Conservation (phyloP, 2,888 invertebrate genomes). For the Lasioglossum calceatum region DNA sequence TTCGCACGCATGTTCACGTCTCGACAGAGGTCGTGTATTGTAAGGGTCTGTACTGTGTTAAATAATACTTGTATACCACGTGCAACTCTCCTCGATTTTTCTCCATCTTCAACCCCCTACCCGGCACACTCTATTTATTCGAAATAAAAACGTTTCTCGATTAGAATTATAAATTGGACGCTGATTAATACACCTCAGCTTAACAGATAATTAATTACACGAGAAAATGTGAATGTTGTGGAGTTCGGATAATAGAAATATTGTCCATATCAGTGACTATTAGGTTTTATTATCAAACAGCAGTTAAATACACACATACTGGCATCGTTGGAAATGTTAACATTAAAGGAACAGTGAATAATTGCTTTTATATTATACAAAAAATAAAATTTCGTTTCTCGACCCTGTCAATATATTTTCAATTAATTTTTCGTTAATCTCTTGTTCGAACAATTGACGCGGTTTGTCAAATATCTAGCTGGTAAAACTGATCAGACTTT, state of each 20-base stretch:
- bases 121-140: not conserved
- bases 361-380: not conserved
- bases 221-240: not conserved
- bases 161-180: not conserved
- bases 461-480: not conserved
- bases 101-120: not conserved
- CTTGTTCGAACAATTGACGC: not conserved
- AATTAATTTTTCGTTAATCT: not conserved
- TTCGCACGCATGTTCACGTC: conserved; percentile 60
- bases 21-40: conserved; percentile 68
- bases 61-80: conserved; percentile 71
- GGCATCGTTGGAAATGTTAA: not conserved
- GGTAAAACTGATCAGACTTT: not conserved
- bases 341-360: not conserved
- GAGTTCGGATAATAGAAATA: not conserved
- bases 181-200: not conserved
- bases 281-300: not conserved
- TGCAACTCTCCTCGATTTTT: conserved; percentile 23
- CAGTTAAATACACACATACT: not conserved
- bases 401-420: not conserved
- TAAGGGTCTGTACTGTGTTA: conserved; percentile 75
- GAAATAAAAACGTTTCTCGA: not conserved
- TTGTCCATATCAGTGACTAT: not conserved
- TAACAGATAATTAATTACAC: not conserved
- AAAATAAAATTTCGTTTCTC: not conserved